phyloP scores from a whole-genome alignment of 2,113 vertebrate species.

The Lamprotornis superbus region DNA sequence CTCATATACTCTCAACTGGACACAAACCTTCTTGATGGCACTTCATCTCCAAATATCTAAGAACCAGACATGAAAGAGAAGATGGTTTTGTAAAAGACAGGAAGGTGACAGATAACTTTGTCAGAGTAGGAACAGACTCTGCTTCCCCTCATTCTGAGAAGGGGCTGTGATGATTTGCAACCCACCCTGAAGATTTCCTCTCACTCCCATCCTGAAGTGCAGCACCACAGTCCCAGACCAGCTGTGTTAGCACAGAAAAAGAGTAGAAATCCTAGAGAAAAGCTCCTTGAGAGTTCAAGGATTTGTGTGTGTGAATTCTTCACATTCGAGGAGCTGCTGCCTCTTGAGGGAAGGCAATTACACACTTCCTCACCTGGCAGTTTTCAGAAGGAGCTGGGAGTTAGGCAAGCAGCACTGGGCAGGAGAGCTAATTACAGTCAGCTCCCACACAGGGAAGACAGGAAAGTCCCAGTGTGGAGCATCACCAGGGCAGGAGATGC shows the following conservation, averaged over 20 bases:
- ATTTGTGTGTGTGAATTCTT: not conserved
- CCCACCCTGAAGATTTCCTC: not conserved
- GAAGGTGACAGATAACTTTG: fast-evolving
- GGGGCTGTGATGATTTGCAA: not conserved
- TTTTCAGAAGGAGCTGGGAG: not conserved
- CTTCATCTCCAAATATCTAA: not conserved
- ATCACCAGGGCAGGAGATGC: not conserved
- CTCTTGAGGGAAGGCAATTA: not conserved
- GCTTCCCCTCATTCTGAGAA: not conserved
- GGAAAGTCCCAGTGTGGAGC: not conserved
- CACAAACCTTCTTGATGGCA: not conserved
- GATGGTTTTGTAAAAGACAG: not conserved
- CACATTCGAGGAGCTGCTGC: not conserved
- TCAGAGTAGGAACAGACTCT: not conserved
- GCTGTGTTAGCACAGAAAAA: not conserved
- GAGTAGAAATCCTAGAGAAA: not conserved
- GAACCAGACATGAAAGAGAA: not conserved
- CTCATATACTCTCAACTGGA: not conserved
- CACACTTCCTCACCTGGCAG: not conserved
- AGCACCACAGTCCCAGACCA: not conserved
- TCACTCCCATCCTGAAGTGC: not conserved
- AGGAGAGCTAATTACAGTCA: not conserved
- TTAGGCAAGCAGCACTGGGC: not conserved
- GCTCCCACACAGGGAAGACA: not conserved
- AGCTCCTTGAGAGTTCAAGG: not conserved